Conservation (phyloP, 1,140 invertebrate species). For the Drosophila lowei region DNA sequence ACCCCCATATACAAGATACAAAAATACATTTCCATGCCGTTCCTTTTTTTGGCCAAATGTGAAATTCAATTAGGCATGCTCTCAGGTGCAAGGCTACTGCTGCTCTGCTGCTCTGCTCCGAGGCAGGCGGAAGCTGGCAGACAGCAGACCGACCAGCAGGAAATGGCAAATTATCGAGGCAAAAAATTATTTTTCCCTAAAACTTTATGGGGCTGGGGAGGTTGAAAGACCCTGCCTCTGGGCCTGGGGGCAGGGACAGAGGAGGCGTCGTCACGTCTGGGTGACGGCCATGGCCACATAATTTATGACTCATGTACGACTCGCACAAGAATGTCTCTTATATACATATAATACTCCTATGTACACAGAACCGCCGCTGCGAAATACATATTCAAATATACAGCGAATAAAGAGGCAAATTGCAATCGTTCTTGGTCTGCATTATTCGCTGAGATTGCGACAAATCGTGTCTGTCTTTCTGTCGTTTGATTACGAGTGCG, state of each 20-base stretch:
- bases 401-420: conserved; percentile 8
- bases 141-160: conserved; percentile 35
- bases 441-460: conserved; percentile 15
- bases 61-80: conserved; percentile 69
- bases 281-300: conserved; percentile 49
- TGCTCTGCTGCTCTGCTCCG: background rate
- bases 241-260: background rate
- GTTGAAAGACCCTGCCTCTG: background rate
- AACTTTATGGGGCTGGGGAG: conserved; percentile 1
- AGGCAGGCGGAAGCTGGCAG: conserved; percentile 52
- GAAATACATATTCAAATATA: background rate
- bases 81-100: conserved; percentile 57
- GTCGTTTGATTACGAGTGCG: conserved; percentile 6
- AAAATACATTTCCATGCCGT: conserved; percentile 33
- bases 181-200: conserved; percentile 52
- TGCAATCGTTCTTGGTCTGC: conserved; percentile 26
- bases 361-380: background rate
- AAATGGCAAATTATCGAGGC: conserved; percentile 73
- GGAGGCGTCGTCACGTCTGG: conserved; percentile 57
- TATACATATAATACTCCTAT: background rate
- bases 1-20: conserved; percentile 10
- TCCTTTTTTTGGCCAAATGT: conserved; percentile 33
- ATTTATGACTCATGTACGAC: conserved; percentile 40
- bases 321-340: conserved; percentile 30
- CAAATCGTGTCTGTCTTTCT: conserved; percentile 17